These are phyloP conservation scores for Aleadryas rufinucha DNA, from an alignment of 2,113 vertebrate genomes.

Conservation along the genomic window DNA sequence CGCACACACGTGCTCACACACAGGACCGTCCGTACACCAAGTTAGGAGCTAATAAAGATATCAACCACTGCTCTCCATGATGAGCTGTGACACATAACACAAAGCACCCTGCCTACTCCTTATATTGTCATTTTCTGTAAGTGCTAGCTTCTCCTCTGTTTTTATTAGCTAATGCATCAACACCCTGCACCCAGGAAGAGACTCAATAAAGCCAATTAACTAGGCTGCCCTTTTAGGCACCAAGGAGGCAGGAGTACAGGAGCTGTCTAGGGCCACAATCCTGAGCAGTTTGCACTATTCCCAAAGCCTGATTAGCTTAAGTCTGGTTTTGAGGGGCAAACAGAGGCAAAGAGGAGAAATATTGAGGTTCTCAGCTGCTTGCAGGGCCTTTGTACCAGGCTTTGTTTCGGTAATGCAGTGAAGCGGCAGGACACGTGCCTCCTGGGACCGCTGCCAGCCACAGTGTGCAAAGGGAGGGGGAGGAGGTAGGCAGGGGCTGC, in stretches of 20 bases:
- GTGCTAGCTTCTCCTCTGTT: slow-evolving; percentile 20
- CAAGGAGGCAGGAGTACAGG: neutral
- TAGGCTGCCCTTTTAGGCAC: slow-evolving; percentile 50
- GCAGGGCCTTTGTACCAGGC: neutral
- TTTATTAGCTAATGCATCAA: slow-evolving; percentile 53
- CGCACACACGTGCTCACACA: rapidly evolving
- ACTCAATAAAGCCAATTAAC: slow-evolving; percentile 55
- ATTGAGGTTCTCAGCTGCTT: neutral
- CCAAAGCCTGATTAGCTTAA: neutral
- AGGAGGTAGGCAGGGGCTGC: neutral
- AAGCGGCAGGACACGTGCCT: neutral
- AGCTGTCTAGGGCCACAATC: neutral
- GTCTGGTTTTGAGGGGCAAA: neutral
- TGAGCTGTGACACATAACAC: slow-evolving; percentile 41
- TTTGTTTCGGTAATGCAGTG: slow-evolving; percentile 13
- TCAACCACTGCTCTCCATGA: slow-evolving; percentile 17
- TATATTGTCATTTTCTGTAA: slow-evolving; percentile 36
- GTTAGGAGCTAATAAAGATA: slow-evolving; percentile 46
- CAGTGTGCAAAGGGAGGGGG: neutral
- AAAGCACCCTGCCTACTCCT: slow-evolving; percentile 22
- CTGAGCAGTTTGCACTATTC: neutral
- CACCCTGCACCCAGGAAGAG: slow-evolving; percentile 32
- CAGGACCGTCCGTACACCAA: neutral
- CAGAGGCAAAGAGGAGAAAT: neutral
- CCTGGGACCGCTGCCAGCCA: neutral